Percentiles rank a stretch among this genome's conserved stretches.
phyloP scores from a whole-genome alignment of 2,797 vertebrate genomes.

The Zalophus californianus region DNA sequence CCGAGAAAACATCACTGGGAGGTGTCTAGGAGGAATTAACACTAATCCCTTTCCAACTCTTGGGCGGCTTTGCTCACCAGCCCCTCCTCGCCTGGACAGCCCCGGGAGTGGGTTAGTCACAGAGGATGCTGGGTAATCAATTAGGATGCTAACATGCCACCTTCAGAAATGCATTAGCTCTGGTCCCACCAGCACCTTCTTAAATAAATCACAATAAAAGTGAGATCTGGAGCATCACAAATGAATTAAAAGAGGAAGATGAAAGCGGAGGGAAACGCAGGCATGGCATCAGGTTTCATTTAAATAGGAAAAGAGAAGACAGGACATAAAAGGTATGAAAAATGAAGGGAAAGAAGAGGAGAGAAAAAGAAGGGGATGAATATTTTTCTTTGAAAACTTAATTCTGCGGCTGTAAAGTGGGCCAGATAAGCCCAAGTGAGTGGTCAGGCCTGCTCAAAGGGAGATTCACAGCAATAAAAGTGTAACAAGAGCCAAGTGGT shows the following conservation, averaged over 20 bases:
- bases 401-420: not conserved
- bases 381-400: constrained; percentile 23
- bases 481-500: not conserved
- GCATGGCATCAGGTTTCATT: constrained; percentile 48
- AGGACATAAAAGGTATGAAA: not conserved
- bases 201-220: constrained; percentile 73
- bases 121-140: constrained; percentile 81
- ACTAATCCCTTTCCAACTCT: constrained; percentile 84
- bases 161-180: constrained; percentile 79
- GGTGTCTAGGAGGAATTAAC: constrained; percentile 82
- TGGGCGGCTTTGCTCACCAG: constrained; percentile 55
- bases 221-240: constrained; percentile 69
- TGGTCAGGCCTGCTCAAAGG: not conserved
- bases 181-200: constrained; percentile 78
- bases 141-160: constrained; percentile 78
- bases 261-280: constrained; percentile 62
- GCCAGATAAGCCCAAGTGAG: not conserved
- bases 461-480: not conserved
- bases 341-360: not conserved
- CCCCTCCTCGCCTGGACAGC: not conserved
- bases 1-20: constrained; percentile 82
- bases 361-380: not conserved
- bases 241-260: constrained; percentile 81
- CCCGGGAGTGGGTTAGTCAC: constrained; percentile 25
- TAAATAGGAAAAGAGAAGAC: constrained; percentile 25